phyloP scores from a whole-genome alignment of 2,113 vertebrate genomes.

The Rhineura floridana region DNA sequence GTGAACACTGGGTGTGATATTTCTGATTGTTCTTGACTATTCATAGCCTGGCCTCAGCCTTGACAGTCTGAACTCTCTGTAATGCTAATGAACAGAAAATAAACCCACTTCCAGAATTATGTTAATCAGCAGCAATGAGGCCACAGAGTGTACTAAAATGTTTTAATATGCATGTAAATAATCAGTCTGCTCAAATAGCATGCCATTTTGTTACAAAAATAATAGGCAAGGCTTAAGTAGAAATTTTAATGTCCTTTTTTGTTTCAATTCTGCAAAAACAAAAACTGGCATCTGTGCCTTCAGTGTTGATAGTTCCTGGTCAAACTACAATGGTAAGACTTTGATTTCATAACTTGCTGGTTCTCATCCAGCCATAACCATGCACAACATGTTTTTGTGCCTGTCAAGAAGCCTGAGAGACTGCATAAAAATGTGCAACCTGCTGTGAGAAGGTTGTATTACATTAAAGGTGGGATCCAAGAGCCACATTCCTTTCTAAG shows the following conservation, averaged over 20 bases:
- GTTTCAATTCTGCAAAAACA: neutral
- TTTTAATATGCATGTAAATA: conserved; percentile 29
- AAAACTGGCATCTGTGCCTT: neutral
- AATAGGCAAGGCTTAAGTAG: neutral
- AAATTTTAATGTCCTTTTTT: neutral
- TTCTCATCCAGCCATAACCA: neutral
- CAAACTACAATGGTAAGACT: neutral
- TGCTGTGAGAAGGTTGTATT: neutral
- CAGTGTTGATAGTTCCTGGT: neutral
- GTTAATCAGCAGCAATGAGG: neutral
- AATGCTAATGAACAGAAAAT: neutral
- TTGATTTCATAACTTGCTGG: neutral
- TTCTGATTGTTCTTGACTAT: conserved; percentile 15
- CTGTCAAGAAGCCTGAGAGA: neutral
- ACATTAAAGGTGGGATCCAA: neutral
- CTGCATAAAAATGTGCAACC: neutral
- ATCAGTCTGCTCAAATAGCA: neutral
- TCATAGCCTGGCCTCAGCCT: neutral
- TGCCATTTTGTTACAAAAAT: neutral
- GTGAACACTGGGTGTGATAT: neutral
- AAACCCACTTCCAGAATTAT: neutral
- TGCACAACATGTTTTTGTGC: neutral
- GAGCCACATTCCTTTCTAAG: no score
- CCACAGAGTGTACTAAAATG: neutral
- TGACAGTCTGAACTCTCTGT: neutral